Evolutionary conservation across 2,113 vertebrate genomes (phyloP), one percentile per base, ranked within the genome.

Genomic region (Lucifuga dentata): DNA sequence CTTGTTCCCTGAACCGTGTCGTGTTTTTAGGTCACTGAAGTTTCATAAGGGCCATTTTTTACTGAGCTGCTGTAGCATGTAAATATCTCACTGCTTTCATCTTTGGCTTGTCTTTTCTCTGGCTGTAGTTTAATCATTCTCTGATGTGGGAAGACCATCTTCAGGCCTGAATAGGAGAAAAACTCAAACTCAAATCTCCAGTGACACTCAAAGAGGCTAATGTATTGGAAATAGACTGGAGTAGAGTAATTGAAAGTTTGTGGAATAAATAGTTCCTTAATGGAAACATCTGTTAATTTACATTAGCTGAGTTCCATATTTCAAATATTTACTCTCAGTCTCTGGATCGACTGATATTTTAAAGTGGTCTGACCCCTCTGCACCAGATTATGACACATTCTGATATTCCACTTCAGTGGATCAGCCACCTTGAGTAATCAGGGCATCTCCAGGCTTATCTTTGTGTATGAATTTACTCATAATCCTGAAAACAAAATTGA

Each of bases 391-490:
- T 64, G 64, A 64, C 51, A 75, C 33, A 20, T 76, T 73, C 78
- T 49, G 33, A 72, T 74, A 55, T 87, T 87, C 74, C 74, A 85
- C 35, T 66, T 78, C 56, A 82, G 19, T 73, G 78, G 21, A 62
- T 79, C 68, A 61, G 89, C 87, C 84, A 88, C 86, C 89, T 90
- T 88, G 76, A 74, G 55, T 38, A 62, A 77, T 80, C 16, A 7
- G 36, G 49, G 24, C 52, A 51, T 73, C n/a, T 55, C 21, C 26
- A 23, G 45, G 64, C 38, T 21, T 16, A 26, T 61, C 39, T 29
- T 8, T 33, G n/a, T 46, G 38, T 51, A 24, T 69, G 44, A 26
- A 52, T 26, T 15, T 43, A 13, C 71, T 43, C 29, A 26, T 20
- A 55, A 48, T 61, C 11, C 8, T 35, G 11, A n/a, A 69, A 32